Conservation (phyloP, 1,140 invertebrate species). For the Philaenus spumarius region DNA sequence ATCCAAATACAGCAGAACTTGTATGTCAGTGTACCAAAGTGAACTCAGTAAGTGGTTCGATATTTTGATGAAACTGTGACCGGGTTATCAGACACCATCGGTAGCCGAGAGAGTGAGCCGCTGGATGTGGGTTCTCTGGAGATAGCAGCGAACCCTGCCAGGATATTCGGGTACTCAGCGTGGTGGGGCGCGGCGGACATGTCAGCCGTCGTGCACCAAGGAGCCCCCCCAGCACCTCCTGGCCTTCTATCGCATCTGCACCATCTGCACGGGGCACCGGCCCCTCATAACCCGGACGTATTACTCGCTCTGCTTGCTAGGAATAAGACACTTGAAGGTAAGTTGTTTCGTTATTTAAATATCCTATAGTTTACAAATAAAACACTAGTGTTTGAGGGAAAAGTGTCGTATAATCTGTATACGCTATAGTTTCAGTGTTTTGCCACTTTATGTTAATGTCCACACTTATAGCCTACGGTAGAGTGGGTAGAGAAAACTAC, state of each 20-base stretch:
- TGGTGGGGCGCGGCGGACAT: constrained; percentile 23
- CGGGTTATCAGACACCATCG: neutral
- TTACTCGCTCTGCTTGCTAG: constrained; percentile 72
- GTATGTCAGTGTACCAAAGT: neutral
- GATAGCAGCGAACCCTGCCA: neutral
- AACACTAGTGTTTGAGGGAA: too few relatives aligned
- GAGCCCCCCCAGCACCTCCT: constrained; percentile 33
- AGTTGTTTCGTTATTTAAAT: too few relatives aligned
- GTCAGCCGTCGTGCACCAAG: constrained; percentile 20
- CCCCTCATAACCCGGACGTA: constrained; percentile 60
- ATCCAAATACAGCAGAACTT: neutral
- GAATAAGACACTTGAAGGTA: constrained; percentile 85
- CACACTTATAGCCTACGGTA: too few relatives aligned
- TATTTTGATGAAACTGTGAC: too few relatives aligned
- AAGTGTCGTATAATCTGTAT: too few relatives aligned
- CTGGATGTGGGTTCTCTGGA: neutral
- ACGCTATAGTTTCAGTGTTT: too few relatives aligned
- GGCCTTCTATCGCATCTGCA: constrained; percentile 31
- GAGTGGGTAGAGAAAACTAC: too few relatives aligned
- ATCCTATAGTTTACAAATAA: too few relatives aligned
- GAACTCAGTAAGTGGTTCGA: too few relatives aligned
- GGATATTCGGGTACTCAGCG: constrained; percentile 18
- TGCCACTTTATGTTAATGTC: too few relatives aligned
- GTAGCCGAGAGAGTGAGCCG: neutral
- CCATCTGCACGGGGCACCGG: constrained; percentile 43